Evolutionary conservation across 92 coral and sea anemone species (phyloP), one percentile per base, ranked within the genome.

Genomic region (Parazoanthus atlanticus): DNA sequence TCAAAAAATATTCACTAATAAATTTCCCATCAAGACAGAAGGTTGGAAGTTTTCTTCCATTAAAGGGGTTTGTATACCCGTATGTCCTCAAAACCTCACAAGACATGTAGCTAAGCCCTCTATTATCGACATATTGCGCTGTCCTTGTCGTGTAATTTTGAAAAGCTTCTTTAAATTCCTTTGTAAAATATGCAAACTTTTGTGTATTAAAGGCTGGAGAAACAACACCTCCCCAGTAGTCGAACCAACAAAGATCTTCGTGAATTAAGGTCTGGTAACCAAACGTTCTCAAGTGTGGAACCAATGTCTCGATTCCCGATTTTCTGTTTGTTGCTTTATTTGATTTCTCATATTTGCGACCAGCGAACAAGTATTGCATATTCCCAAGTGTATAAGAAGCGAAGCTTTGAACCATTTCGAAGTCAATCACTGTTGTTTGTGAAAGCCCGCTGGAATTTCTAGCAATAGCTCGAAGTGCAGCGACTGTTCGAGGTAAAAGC

Each of bases 181-280:
- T 76, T 16, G 96, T 81, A 52, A 91, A 94, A 21, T 92, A 89
- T 52, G 80, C 69, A 52, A 92, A 28, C 32, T 89, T 89, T 76
- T 91, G 86, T 83, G 78, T 77, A 46, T 93, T 93, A 47, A 93
- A 93, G 66, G 80, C 76, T 65, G 96, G 94, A 23, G 95, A 94
- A 34, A 93, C 88, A 52, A 92, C 65, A 47, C 93, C 85, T 0
- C 98, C 98, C 96, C 98, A 95, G 31, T 64, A 41, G 58, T 95
- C 99, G 84, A 85, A 96, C 94, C 98, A 96, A 65, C 99, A 96
- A 34, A 92, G 87, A 73, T 96, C 99, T 88, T 96, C 99, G 23
- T 96, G 99, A 58, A 93, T 82, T 34, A 96, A 88, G 7, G 96
- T 91, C 72, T 93, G 95, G 79, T 96, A 95, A 30, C 96, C 98